Evolutionary conservation across 2,113 vertebrate species (phyloP), one percentile per base, ranked within the genome.

Genomic region (Calidris pygmaea): DNA sequence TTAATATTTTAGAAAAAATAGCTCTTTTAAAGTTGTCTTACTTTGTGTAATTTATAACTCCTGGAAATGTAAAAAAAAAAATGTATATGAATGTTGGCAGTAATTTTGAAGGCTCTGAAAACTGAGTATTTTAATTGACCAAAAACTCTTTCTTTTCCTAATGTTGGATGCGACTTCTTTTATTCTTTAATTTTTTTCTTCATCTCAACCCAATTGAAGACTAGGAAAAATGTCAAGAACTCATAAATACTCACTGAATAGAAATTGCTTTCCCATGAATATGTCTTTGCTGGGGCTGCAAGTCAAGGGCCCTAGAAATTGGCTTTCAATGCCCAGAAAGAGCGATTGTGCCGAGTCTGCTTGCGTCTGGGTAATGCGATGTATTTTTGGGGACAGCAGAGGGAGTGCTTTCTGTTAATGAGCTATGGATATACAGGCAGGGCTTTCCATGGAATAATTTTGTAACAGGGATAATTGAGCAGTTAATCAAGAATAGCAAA

Each of bases 401-500:
- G 89, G 86, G 94, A 89, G 71, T 4, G 47, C 55, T 94, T 90
- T 80, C 85, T 75, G 68, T 86, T 95, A 96, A 94, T 70, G 70
- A 93, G 92, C 81, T 77, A 6, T 53, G 76, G 84, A 92, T 88
- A 91, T 85, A 83, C 71, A 78, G 76, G 72, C 90, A 93, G 89
- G 71, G 66, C 89, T 92, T 97, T 96, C 90, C 71, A 50, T 7
- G 2, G 90, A 94, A 86, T 93, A 95, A 87, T 93, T 94, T 80
- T 93, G 68, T 90, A 90, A 79, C 93, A 95, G 81, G 95, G 82
- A 93, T 94, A 95, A 95, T 97, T 95, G 93, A 96, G 83, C 95
- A 95, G 82, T 97, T 97, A 97, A 96, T 97, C 96, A 96, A 94
- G 88, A 93, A 90, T 75, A 96, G 92, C 95, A 97, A 97, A 95